These are phyloP conservation scores for Globodera rostochiensis DNA, from an alignment of 1,140 invertebrate species.

Conservation along the genomic window DNA sequence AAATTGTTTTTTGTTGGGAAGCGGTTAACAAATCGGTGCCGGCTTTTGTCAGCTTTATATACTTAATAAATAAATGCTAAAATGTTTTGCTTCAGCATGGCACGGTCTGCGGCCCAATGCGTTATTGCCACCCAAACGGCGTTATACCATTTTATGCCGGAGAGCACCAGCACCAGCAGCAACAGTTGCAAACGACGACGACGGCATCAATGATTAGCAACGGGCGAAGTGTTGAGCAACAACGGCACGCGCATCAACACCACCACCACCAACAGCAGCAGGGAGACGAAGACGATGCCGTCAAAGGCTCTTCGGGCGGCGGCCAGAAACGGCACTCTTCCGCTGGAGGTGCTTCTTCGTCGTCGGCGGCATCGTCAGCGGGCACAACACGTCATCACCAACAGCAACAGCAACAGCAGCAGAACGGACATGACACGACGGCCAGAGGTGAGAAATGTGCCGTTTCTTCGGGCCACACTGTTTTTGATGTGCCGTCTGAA, in stretches of 20 bases:
- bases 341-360: too few relatives aligned
- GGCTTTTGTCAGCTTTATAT: background rate
- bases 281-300: background rate
- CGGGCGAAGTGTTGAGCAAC: background rate
- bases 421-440: too few relatives aligned
- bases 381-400: background rate
- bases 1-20: background rate
- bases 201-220: background rate
- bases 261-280: background rate
- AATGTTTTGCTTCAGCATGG: background rate
- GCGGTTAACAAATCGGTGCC: background rate
- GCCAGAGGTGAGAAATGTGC: too few relatives aligned
- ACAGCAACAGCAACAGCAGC: background rate
- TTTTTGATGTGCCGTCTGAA: too few relatives aligned
- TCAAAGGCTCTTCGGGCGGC: too few relatives aligned
- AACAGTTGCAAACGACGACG: background rate
- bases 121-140: slow-evolving; percentile 10
- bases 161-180: background rate
- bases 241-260: background rate
- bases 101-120: background rate
- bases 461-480: too few relatives aligned
- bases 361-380: too few relatives aligned
- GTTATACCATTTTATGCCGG: background rate
- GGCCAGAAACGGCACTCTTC: background rate
- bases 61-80: background rate